Evolutionary conservation across 2,113 vertebrate genomes (phyloP).

Genomic region (Dascyllus trimaculatus): DNA sequence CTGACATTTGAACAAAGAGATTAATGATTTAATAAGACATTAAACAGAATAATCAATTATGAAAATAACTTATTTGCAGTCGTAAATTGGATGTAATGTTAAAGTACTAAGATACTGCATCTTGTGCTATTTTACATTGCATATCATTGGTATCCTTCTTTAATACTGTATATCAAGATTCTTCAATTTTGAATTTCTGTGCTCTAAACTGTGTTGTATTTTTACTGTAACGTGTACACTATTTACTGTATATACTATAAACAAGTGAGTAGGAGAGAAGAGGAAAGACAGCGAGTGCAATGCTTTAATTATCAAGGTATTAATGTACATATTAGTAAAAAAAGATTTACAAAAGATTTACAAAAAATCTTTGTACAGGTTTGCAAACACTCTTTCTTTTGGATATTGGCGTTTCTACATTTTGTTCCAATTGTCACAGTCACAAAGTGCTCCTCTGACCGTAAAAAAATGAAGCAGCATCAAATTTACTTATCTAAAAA

Average conservation of each 20-base stretch:
- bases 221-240: no score
- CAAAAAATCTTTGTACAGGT: constrained; percentile 54
- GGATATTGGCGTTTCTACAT: neutral
- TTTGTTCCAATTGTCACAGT: neutral
- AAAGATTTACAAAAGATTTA: constrained; percentile 27
- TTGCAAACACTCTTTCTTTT: constrained; percentile 21
- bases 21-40: no score
- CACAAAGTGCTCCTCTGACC: neutral
- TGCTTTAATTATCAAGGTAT: constrained; percentile 45
- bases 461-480: constrained; percentile 8
- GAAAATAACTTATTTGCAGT: no score
- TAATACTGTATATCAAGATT: neutral
- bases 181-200: no score
- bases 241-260: no score
- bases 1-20: no score
- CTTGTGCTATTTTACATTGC: neutral
- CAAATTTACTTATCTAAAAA: neutral
- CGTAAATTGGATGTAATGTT: neutral
- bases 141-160: neutral
- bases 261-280: neutral
- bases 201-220: neutral
- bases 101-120: neutral
- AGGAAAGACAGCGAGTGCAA: neutral
- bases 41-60: no score
- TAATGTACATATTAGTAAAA: constrained; percentile 40